Evolutionary conservation across 1,140 invertebrate genomes (phyloP).

Genomic region (Bactericera cockerelli): DNA sequence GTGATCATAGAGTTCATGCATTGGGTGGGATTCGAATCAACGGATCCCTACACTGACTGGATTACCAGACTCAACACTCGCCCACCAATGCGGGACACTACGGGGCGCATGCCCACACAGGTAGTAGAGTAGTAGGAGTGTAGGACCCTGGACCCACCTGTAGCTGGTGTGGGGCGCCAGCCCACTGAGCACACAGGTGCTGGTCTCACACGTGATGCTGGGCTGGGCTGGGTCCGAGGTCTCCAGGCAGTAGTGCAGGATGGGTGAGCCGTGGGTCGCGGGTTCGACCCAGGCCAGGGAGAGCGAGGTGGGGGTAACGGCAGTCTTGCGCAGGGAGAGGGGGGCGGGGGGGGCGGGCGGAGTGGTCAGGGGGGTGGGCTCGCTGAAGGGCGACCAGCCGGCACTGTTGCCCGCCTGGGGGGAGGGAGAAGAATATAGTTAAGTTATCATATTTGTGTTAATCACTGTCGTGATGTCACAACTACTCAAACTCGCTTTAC

Average conservation of each 20-base stretch:
- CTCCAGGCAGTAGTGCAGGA: conserved; percentile 61
- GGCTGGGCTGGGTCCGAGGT: conserved; percentile 37
- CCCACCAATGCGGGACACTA: too few relatives aligned
- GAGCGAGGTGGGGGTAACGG: conserved; percentile 34
- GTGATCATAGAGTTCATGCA: too few relatives aligned
- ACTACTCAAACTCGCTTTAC: too few relatives aligned
- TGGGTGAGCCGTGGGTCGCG: conserved; percentile 47
- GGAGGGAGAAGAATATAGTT: conserved; percentile 6
- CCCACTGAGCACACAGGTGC: conserved; percentile 29
- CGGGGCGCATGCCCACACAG: too few relatives aligned
- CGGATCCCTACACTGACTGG: too few relatives aligned
- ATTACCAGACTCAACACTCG: too few relatives aligned
- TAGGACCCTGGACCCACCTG: conserved; percentile 27
- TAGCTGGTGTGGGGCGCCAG: conserved; percentile 39
- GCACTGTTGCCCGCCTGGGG: conserved; percentile 54
- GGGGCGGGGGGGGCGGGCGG: conserved; percentile 56
- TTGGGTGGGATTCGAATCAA: too few relatives aligned
- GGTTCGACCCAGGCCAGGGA: conserved; percentile 56
- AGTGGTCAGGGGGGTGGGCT: conserved; percentile 36
- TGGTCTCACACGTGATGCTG: conserved; percentile 38
- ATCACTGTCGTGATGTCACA: too few relatives aligned
- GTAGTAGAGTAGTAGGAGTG: too few relatives aligned
- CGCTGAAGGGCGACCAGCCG: conserved; percentile 54
- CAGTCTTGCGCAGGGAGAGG: conserved; percentile 32
- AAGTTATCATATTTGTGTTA: too few relatives aligned